Base-by-base conservation (phyloP, 2,797 vertebrate genomes). In the Erethizon dorsatum region DNA sequence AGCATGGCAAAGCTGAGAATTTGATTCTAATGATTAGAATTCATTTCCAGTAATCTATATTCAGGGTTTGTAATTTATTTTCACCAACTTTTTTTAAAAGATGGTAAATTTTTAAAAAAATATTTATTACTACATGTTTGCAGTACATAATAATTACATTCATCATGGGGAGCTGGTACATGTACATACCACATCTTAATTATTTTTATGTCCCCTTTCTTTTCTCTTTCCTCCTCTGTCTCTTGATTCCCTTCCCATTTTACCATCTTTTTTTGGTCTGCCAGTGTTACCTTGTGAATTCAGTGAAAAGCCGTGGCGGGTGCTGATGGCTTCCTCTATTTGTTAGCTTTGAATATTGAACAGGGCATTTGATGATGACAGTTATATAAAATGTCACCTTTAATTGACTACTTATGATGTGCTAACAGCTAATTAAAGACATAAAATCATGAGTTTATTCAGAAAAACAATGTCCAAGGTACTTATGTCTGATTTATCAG, bases 321-420 rank as follows among this genome's bases (percentile, higher is more conserved):
- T 54, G 8, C 54, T 94, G 85, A 85, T 50, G 10, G 52, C n/a
- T 57, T 77, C 26, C 31, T 83, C 50, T 96, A 0, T 67, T 14
- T 63, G 45, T 79, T 97, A 75, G n/a, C 63, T 94, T 91, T 79
- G 15, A 65, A 92, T 69, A 87, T 18, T 61, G 45, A 92, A 33
- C 2, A 65, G 63, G 61, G n/a, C 59, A 86, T 84, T 92, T 91
- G 83, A 45, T 91, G 45, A 45, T 84, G 85, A 37, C 26, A 86
- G 45, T 63, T 50, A 52, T 47, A 73, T 88, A 90, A 71, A 67
- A 90, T 89, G 17, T 33, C 78, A 47, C 6, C 45, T 69, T 80
- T 90, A 52, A 89, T 33, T 69, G 52, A 86, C 37, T n/a, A 88
- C 12, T 96, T 83, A 65, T 45, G 92, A 96, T 94, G 17, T 94